Base-by-base conservation (phyloP, 2,888 invertebrate species). In the Macaria notata region DNA sequence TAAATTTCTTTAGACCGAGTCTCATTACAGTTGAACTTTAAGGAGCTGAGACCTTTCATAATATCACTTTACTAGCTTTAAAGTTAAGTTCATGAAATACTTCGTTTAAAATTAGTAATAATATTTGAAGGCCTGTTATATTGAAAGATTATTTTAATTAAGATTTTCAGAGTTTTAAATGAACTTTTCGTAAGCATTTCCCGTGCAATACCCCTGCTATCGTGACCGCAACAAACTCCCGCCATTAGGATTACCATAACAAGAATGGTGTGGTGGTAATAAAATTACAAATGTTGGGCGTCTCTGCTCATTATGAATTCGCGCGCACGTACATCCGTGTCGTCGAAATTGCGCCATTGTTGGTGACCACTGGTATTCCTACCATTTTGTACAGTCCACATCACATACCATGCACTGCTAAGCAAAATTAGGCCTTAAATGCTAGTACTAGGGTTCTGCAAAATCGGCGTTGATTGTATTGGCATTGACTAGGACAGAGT, bases 251-350 rank as follows among this genome's bases (percentile, higher is more conserved):
- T 83, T 81, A 80, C 70, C 78, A 81, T 81, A 79, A 79, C 77
- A 79, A 80, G 78, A 78, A 82, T 75, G 70, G 78, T 69, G 66
- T 71, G 71, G 70, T 54, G 75, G 81, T 79, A 81, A 83, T 83
- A 84, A 81, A 83, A 84, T 84, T 82, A 82, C 81, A 78, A 82
- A 83, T 81, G 82, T 58, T 80, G 83, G 72, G 70, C 78, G 78
- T 81, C 76, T 79, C 78, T 78, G 70, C 79, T 81, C 81, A 83
- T 84, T 83, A 79, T 69, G 80, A 83, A 84, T 84, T 83, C 84
- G 71, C 65, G 71, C 74, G 70, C 79, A 82, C 84, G 81, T 83
- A 79, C 83, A 80, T 69, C 62, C 68, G 67, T 67, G 69, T 70
- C 64, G 69, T 64, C 68, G 70, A 71, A 81, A 81, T 81, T 81